A percentile compares a stretch with the other conserved stretches of the same genome.
phyloP scores from a whole-genome alignment of 2,797 vertebrate species.

The Delichon dasypus region DNA sequence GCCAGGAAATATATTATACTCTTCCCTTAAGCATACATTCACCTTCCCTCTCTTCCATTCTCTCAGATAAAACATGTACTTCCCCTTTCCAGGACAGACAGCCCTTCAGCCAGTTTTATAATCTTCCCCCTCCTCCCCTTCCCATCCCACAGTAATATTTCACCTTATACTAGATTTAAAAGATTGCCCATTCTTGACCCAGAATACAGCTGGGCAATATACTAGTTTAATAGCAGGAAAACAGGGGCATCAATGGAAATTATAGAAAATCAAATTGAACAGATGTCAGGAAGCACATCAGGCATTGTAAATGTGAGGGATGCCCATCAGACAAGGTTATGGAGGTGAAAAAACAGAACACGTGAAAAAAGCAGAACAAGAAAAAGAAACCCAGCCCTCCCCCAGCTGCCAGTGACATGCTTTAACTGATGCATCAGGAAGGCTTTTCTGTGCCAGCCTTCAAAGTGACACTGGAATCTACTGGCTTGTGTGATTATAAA shows the following conservation, averaged over 20 bases:
- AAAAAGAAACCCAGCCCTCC: conserved; percentile 4
- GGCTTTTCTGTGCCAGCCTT: neutral
- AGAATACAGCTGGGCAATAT: conserved; percentile 66
- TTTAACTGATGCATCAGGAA: neutral
- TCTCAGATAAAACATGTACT: neutral
- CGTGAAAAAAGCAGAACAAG: neutral
- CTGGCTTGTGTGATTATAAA: neutral
- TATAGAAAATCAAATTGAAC: conserved; percentile 71
- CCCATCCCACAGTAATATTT: conserved; percentile 56
- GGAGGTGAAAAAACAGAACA: conserved; percentile 60
- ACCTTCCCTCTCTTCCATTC: neutral
- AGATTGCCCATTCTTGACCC: conserved; percentile 64
- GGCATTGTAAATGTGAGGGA: conserved; percentile 64
- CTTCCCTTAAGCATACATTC: conserved; percentile 34
- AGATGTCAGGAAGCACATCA: conserved; percentile 66
- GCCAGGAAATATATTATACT: neutral
- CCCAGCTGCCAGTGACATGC: neutral
- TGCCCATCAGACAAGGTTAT: conserved; percentile 61
- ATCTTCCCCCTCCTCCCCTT: conserved; percentile 46
- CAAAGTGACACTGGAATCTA: neutral
- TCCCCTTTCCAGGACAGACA: conserved; percentile 11
- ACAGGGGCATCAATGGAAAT: conserved; percentile 68
- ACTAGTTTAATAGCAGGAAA: conserved; percentile 67
- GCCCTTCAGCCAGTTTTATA: conserved; percentile 41
- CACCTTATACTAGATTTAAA: conserved; percentile 68